Conservation (phyloP, 37 sponge, comb jelly and placozoan species). For the Beroe forskalii region DNA sequence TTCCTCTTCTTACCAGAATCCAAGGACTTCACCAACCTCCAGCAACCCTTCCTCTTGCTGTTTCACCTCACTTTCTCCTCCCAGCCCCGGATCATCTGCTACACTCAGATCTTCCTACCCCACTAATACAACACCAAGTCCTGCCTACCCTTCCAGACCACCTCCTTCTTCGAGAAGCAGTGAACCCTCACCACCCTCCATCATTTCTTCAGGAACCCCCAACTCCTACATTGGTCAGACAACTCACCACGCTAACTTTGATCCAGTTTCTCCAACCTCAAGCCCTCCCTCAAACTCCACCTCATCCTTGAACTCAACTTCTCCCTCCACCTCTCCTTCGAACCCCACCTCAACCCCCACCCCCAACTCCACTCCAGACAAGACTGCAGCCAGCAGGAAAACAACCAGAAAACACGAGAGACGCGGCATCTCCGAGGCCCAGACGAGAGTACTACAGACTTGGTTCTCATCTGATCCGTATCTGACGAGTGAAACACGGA, state of each 20-base stretch:
- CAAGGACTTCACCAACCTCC: too few relatives aligned
- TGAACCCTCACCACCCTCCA: too few relatives aligned
- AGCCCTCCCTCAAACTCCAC: background rate
- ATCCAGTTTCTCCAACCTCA: too few relatives aligned
- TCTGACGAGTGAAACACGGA: background rate
- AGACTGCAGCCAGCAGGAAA: too few relatives aligned
- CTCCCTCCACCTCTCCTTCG: background rate
- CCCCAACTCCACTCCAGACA: background rate
- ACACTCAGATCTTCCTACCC: background rate
- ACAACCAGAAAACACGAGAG: background rate
- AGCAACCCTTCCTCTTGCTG: too few relatives aligned
- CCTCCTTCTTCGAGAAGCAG: too few relatives aligned
- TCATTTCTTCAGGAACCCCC: too few relatives aligned
- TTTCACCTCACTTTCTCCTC: too few relatives aligned
- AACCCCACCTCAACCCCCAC: background rate
- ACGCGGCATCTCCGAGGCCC: background rate
- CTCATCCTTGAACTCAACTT: background rate
- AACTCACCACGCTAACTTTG: too few relatives aligned
- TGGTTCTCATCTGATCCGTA: background rate
- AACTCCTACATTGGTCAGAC: too few relatives aligned
- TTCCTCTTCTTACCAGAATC: too few relatives aligned
- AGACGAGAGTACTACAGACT: background rate
- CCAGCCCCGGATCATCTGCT: too few relatives aligned
- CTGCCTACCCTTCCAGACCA: background rate
- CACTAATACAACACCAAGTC: background rate